These are phyloP conservation scores for Sebastolobus alascanus DNA, from an alignment of 2,797 vertebrate genomes.

Conservation along the genomic window DNA sequence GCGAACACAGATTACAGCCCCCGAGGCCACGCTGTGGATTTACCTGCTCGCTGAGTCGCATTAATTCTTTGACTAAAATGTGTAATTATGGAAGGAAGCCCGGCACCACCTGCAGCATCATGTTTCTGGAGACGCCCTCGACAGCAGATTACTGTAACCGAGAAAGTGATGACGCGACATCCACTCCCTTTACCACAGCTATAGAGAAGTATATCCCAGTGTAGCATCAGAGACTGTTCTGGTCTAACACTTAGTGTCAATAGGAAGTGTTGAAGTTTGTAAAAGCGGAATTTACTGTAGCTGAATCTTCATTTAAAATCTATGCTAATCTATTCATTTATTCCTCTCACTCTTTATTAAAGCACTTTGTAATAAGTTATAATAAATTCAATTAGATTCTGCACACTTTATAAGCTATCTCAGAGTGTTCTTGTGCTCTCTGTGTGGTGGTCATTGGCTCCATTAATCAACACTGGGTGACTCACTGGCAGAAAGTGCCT, in stretches of 20 bases:
- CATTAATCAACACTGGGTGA: slow-evolving; percentile 33
- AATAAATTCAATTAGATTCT: background rate
- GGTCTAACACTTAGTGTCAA: background rate
- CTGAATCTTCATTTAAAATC: background rate
- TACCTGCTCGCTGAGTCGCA: background rate
- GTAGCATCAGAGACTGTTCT: background rate
- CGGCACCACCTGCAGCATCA: background rate
- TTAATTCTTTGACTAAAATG: background rate
- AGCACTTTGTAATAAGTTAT: background rate
- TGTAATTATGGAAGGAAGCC: background rate
- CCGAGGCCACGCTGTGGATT: background rate
- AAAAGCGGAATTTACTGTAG: background rate
- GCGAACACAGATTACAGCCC: background rate
- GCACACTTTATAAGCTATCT: background rate
- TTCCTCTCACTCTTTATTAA: background rate
- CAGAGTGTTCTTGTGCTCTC: background rate
- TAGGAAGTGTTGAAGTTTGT: background rate
- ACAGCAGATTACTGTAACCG: background rate
- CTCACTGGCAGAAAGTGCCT: slow-evolving; percentile 12
- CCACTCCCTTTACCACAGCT: background rate
- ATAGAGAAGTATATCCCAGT: background rate
- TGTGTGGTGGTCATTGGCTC: slow-evolving; percentile 15
- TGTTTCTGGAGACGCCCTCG: background rate
- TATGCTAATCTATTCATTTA: background rate
- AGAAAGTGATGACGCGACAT: background rate